phyloP scores from a whole-genome alignment of 2,888 invertebrate genomes.

The Cosmorhoe ocellata region DNA sequence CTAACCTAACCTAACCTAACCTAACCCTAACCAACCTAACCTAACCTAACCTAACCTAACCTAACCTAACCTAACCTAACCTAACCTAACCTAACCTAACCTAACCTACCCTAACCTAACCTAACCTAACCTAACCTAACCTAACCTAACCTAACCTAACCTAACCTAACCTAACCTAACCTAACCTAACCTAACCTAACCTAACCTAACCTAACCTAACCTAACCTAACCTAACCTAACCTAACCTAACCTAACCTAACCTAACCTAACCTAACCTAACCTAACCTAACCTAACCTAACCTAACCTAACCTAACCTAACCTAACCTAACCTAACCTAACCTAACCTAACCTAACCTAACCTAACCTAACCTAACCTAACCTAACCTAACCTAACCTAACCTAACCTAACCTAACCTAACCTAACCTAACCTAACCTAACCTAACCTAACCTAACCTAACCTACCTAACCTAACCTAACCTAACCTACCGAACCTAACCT shows the following conservation, averaged over 20 bases:
- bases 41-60: slow-evolving; percentile 30
- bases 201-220: slow-evolving; percentile 40
- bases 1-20: slow-evolving; percentile 22
- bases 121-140: no score
- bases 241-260: slow-evolving; percentile 19
- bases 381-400: slow-evolving; percentile 6
- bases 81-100: no score
- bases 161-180: slow-evolving; percentile 12
- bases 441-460: no score
- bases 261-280: slow-evolving; percentile 16
- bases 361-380: slow-evolving; percentile 20
- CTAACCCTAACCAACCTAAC: slow-evolving; percentile 20
- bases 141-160: slow-evolving; percentile 19
- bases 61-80: slow-evolving; percentile 40
- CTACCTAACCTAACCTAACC: no score
- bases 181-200: slow-evolving; percentile 31
- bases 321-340: slow-evolving; percentile 9
- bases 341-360: slow-evolving; percentile 20
- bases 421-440: slow-evolving; percentile 25
- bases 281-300: slow-evolving; percentile 35
- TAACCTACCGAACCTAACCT: no score
- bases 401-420: slow-evolving; percentile 13
- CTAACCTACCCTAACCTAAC: no score
- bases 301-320: slow-evolving; percentile 37
- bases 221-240: slow-evolving; percentile 13